phyloP scores from a whole-genome alignment of 2,113 vertebrate genomes.

The Octodon degus region DNA sequence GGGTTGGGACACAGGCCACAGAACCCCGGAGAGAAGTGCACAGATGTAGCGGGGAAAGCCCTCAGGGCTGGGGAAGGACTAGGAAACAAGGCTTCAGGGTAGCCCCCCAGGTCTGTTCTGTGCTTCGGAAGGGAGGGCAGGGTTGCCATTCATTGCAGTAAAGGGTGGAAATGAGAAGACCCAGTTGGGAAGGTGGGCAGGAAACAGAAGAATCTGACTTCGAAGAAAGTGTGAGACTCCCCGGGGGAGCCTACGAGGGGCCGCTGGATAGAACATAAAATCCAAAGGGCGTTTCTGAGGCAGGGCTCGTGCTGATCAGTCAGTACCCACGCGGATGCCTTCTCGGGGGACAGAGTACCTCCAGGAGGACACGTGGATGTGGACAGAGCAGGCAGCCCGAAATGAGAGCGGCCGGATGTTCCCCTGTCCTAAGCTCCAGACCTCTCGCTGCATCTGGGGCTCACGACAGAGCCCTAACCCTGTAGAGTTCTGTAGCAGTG shows the following conservation, averaged over 20 bases:
- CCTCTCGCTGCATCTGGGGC: neutral
- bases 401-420: neutral
- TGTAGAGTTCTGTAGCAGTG: neutral
- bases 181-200: neutral
- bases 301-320: neutral
- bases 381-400: neutral
- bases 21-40: neutral
- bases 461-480: neutral
- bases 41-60: neutral
- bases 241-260: neutral
- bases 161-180: neutral
- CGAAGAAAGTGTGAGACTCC: neutral
- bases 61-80: neutral
- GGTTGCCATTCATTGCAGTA: neutral
- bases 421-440: neutral
- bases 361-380: neutral
- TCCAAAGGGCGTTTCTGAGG: neutral
- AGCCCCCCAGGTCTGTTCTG: neutral
- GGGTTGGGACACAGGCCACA: neutral
- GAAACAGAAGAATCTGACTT: neutral
- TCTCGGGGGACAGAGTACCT: neutral
- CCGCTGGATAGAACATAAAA: neutral
- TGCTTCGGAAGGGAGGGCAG: neutral
- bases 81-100: neutral
- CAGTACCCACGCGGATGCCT: neutral